phyloP scores from a whole-genome alignment of 2,113 vertebrate genomes.

The Calyptomena viridis region DNA sequence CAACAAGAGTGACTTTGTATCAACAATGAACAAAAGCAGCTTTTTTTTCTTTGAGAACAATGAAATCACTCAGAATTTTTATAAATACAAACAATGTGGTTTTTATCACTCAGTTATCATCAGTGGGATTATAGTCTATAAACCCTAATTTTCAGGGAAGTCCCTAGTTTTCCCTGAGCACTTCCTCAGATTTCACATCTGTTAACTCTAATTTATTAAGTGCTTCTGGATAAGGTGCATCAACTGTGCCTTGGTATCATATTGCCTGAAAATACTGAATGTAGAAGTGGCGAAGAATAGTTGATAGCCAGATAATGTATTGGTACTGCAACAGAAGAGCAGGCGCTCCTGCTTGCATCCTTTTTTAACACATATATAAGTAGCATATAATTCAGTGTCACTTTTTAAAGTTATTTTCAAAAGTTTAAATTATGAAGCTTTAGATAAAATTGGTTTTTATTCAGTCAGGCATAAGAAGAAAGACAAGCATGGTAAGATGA shows the following conservation, averaged over 20 bases:
- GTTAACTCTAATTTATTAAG: conserved; percentile 24
- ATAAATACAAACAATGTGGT: conserved; percentile 32
- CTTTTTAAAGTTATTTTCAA: not conserved
- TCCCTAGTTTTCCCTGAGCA: conserved; percentile 44
- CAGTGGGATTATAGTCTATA: conserved; percentile 50
- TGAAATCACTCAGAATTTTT: conserved; percentile 56
- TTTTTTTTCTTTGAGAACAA: conserved; percentile 13
- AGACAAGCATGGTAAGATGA: not conserved
- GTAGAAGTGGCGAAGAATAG: not conserved
- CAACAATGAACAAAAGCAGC: conserved; percentile 51
- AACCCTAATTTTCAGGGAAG: conserved; percentile 66
- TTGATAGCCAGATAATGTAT: not conserved
- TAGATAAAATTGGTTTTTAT: not conserved
- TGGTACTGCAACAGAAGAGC: not conserved
- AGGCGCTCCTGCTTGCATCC: not conserved
- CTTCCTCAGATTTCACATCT: conserved; percentile 55
- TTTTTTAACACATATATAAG: not conserved
- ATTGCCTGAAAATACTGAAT: not conserved
- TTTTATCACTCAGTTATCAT: conserved; percentile 57
- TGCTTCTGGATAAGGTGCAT: conserved; percentile 24
- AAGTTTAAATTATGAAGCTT: not conserved
- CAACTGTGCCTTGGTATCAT: not conserved
- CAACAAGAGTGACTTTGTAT: conserved; percentile 47
- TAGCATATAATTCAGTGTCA: not conserved
- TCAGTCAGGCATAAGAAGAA: not conserved